These are phyloP conservation scores for Stenotaenia linearis DNA, from an alignment of 2,888 invertebrate species.

Conservation along the genomic window DNA sequence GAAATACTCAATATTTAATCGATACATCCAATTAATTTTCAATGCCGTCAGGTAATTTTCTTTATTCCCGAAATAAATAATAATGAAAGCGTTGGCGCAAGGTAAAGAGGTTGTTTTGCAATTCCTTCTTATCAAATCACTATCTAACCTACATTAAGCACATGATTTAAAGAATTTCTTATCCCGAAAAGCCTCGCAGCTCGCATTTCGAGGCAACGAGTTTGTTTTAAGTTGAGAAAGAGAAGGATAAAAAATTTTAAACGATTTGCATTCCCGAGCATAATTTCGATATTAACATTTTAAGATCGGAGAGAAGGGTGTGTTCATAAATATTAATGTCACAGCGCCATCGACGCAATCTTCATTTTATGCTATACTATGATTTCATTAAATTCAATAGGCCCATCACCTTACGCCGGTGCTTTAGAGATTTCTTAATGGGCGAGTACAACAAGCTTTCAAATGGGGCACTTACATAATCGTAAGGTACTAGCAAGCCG, in stretches of 20 bases:
- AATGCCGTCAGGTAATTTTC: no score
- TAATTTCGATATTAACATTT: slow-evolving; percentile 32
- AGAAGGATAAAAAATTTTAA: neutral
- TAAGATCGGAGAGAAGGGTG: neutral
- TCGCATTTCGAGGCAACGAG: neutral
- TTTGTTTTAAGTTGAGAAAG: neutral
- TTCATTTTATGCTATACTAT: neutral
- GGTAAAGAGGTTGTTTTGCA: neutral
- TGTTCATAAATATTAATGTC: slow-evolving; percentile 32
- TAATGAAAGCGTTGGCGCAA: neutral
- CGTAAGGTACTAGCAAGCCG: slow-evolving; percentile 17
- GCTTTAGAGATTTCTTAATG: slow-evolving; percentile 28
- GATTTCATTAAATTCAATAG: slow-evolving; percentile 32
- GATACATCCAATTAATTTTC: no score
- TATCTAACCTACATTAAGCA: neutral
- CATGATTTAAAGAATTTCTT: slow-evolving; percentile 8
- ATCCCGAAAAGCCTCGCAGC: neutral
- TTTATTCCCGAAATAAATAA: no score
- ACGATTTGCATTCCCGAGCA: slow-evolving; percentile 24
- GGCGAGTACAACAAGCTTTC: slow-evolving; percentile 24
- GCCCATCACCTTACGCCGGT: slow-evolving; percentile 27
- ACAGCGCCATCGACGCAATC: neutral
- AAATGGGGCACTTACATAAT: slow-evolving; percentile 29
- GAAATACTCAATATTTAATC: neutral
- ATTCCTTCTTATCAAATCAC: neutral